phyloP scores from a whole-genome alignment of 1,140 invertebrate genomes.

The Steinernema feltiae region DNA sequence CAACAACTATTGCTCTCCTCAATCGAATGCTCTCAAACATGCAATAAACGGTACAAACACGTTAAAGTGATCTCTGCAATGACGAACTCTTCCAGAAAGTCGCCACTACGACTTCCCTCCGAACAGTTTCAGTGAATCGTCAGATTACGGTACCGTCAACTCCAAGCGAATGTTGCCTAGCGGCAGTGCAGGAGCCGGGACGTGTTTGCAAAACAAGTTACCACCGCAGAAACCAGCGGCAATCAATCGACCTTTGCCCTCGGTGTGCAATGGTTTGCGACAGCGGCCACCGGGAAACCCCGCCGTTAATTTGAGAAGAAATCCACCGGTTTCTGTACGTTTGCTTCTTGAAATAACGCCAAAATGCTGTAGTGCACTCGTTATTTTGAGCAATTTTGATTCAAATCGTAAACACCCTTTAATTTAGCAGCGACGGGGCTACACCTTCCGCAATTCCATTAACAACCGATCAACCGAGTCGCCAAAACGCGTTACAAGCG shows the following conservation, averaged over 20 bases:
- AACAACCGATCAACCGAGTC: background rate
- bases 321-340: background rate
- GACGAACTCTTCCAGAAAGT: background rate
- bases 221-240: background rate
- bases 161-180: background rate
- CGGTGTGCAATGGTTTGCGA: background rate
- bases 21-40: background rate
- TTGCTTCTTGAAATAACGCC: background rate
- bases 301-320: background rate
- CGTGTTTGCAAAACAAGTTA: constrained; percentile 1
- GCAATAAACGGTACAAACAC: too few relatives aligned
- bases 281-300: background rate
- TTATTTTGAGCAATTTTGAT: too few relatives aligned
- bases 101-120: constrained; percentile 2
- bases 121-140: background rate
- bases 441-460: background rate
- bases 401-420: background rate
- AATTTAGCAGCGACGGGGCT: background rate
- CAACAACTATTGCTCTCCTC: background rate
- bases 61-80: background rate
- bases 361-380: too few relatives aligned
- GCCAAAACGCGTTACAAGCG: background rate
- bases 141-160: background rate
- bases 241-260: background rate
- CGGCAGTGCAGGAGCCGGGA: background rate